Evolutionary conservation across 2,797 vertebrate species (phyloP).

Genomic region (Liasis olivaceus): DNA sequence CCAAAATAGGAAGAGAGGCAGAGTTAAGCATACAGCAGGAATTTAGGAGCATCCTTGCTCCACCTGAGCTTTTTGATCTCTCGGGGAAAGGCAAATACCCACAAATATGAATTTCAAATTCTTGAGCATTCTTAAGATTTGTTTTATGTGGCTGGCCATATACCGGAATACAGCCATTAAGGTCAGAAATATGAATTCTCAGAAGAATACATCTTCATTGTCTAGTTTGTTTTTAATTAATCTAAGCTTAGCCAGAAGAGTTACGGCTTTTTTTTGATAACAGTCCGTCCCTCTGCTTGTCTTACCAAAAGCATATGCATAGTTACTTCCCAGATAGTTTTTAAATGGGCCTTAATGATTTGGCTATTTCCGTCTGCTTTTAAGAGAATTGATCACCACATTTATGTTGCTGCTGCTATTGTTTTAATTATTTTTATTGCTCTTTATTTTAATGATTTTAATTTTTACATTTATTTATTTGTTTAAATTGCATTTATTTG

Average conservation of each 20-base stretch:
- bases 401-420: neutral
- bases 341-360: neutral
- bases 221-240: neutral
- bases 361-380: neutral
- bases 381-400: neutral
- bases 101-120: neutral
- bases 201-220: neutral
- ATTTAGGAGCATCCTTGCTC: neutral
- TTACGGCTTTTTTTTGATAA: neutral
- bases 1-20: neutral
- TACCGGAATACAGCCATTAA: neutral
- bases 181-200: neutral
- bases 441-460: neutral
- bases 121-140: neutral
- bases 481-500: neutral
- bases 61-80: neutral
- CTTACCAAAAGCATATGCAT: neutral
- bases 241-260: neutral
- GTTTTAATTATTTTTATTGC: neutral
- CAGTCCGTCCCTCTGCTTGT: neutral
- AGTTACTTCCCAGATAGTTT: neutral
- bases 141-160: neutral
- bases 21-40: neutral
- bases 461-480: neutral
- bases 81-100: neutral